Percentiles rank a stretch among this genome's conserved stretches.
These are phyloP conservation scores for Eulimnadia texana DNA, from an alignment of 1,140 invertebrate genomes.

Conservation along the genomic window DNA sequence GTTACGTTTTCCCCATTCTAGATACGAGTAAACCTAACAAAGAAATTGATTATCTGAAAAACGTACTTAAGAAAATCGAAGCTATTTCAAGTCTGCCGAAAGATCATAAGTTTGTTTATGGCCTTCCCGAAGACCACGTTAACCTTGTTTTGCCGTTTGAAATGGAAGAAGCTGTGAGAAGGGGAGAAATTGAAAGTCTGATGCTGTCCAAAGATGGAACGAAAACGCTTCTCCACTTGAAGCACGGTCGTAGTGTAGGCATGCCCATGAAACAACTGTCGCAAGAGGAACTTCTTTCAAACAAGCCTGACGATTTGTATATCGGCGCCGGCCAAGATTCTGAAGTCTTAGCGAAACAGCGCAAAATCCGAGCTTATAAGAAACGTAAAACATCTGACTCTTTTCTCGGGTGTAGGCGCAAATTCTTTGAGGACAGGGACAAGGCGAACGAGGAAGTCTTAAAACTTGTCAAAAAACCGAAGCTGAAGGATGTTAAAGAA, in stretches of 20 bases:
- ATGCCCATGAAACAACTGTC: slow-evolving; percentile 25
- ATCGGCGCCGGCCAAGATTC: slow-evolving; percentile 10
- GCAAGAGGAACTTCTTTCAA: slow-evolving; percentile 3
- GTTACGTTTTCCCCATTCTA: slow-evolving; percentile 54
- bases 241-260: slow-evolving; percentile 51
- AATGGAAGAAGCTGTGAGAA: slow-evolving; percentile 55
- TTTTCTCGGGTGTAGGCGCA: neutral
- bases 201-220: slow-evolving; percentile 57
- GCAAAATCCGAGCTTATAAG: slow-evolving; percentile 11
- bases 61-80: slow-evolving; percentile 20
- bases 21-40: slow-evolving; percentile 29
- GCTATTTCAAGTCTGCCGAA: neutral
- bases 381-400: slow-evolving; percentile 14
- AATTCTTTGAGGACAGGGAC: slow-evolving; percentile 3
- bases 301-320: slow-evolving; percentile 4
- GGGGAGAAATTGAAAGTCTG: slow-evolving; percentile 58
- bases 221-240: slow-evolving; percentile 52
- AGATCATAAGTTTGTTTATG: slow-evolving; percentile 52
- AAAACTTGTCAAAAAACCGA: neutral
- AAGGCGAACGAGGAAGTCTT: neutral
- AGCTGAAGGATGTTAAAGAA: neutral
- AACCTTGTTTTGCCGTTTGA: slow-evolving; percentile 56
- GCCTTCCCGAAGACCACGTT: slow-evolving; percentile 51
- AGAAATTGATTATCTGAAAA: slow-evolving; percentile 19
- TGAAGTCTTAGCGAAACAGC: slow-evolving; percentile 16